These are phyloP conservation scores for Tiliacea aurago DNA, from an alignment of 2,888 invertebrate genomes.

Conservation along the genomic window DNA sequence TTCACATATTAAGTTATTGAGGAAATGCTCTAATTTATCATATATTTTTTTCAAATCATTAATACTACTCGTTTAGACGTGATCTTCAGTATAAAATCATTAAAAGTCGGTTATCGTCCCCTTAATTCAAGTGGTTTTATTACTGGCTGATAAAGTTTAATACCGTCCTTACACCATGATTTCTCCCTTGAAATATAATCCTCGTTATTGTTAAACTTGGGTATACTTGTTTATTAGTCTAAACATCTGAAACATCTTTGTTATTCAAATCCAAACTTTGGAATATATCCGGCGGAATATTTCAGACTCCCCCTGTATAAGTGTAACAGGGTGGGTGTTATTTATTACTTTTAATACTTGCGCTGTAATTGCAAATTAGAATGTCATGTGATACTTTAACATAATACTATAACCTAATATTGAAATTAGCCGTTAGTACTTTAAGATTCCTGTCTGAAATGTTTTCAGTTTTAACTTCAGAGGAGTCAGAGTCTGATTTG, in stretches of 20 bases:
- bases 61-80: too few species aligned
- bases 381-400: constrained; percentile 15
- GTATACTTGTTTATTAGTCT: constrained; percentile 19
- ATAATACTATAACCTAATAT: constrained; percentile 1
- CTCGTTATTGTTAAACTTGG: constrained; percentile 20
- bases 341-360: constrained; percentile 33
- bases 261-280: constrained; percentile 43
- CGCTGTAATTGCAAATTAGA: constrained; percentile 28
- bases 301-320: constrained; percentile 15
- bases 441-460: not conserved
- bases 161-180: constrained; percentile 15
- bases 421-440: constrained; percentile 1
- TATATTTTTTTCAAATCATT: too few species aligned
- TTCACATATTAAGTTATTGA: too few species aligned
- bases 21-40: too few species aligned
- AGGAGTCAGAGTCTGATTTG: not conserved
- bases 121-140: constrained; percentile 17
- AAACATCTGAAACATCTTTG: constrained; percentile 34
- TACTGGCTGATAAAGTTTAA: constrained; percentile 4
- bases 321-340: constrained; percentile 12
- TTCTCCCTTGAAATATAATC: constrained; percentile 16
- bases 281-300: constrained; percentile 20
- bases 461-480: constrained; percentile 10
- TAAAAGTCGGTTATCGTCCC: too few species aligned
- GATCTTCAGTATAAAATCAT: too few species aligned